These are phyloP conservation scores for Bombus consobrinus DNA, from an alignment of 1,140 invertebrate species.

Conservation along the genomic window DNA sequence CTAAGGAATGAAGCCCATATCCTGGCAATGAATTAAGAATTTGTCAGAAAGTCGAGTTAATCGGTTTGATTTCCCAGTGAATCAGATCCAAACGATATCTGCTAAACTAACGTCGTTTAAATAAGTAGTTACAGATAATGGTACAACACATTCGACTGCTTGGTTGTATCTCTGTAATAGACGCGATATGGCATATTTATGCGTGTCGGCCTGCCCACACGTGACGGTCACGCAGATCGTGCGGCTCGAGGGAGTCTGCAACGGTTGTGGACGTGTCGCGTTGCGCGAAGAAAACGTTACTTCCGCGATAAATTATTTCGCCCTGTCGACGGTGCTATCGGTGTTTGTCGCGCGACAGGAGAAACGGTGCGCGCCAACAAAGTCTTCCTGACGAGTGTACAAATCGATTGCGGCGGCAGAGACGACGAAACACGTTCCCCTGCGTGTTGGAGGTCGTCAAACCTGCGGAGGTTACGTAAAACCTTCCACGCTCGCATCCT, in stretches of 20 bases:
- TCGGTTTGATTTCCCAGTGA: too few species aligned
- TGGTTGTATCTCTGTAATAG: not conserved
- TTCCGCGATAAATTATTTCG: slow-evolving; percentile 62
- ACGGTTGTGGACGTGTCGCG: slow-evolving; percentile 14
- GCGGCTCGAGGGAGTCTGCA: not conserved
- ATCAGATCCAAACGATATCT: too few species aligned
- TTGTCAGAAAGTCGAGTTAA: too few species aligned
- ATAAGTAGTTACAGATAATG: too few species aligned
- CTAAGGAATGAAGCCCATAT: too few species aligned
- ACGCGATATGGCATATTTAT: slow-evolving; percentile 32
- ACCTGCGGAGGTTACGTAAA: slow-evolving; percentile 63
- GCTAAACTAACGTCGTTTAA: too few species aligned
- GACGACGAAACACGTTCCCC: slow-evolving; percentile 38
- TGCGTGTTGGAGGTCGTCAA: slow-evolving; percentile 53
- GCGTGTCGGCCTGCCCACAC: slow-evolving; percentile 61
- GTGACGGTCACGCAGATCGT: slow-evolving; percentile 35
- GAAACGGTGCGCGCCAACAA: slow-evolving; percentile 38
- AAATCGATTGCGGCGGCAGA: slow-evolving; percentile 54
- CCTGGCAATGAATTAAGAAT: too few species aligned
- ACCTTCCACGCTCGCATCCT: slow-evolving; percentile 36
- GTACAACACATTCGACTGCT: too few species aligned
- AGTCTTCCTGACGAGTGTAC: slow-evolving; percentile 52
- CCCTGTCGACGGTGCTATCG: slow-evolving; percentile 47
- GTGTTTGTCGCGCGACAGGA: slow-evolving; percentile 34
- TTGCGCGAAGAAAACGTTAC: slow-evolving; percentile 30